Conservation (phyloP, 2,888 invertebrate species). For the Notodonta ziczac region DNA sequence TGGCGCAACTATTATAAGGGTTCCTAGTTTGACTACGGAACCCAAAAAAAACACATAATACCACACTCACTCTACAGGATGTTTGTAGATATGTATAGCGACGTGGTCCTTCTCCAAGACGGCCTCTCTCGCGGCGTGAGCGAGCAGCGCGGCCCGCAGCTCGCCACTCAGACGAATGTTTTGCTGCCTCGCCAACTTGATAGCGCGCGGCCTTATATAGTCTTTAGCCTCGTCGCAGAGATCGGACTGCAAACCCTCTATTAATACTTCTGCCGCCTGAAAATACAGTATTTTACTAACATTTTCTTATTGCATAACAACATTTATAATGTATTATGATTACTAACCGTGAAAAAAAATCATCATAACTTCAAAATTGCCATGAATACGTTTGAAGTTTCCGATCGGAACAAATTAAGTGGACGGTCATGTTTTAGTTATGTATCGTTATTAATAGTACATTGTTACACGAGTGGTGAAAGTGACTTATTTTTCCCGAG, state of each 20-base stretch:
- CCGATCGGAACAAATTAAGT: too few species aligned
- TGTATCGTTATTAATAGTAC: too few species aligned
- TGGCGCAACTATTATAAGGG: too few species aligned
- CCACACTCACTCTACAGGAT: constrained; percentile 74
- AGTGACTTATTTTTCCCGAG: too few species aligned
- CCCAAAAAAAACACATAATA: too few species aligned
- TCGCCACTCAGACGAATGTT: constrained; percentile 48
- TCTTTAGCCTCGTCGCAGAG: constrained; percentile 61
- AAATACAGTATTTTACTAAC: neutral
- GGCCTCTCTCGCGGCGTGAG: constrained; percentile 37
- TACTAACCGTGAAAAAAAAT: too few species aligned
- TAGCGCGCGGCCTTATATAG: constrained; percentile 63
- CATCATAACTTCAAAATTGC: too few species aligned
- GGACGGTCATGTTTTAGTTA: too few species aligned
- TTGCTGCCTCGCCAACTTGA: constrained; percentile 57
- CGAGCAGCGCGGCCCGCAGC: constrained; percentile 43
- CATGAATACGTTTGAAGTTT: too few species aligned
- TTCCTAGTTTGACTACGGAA: too few species aligned
- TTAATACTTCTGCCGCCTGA: constrained; percentile 75
- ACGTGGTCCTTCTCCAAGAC: constrained; percentile 62
- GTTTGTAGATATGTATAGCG: constrained; percentile 62
- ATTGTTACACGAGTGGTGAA: too few species aligned
- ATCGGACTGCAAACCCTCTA: constrained; percentile 67
- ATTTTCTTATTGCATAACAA: neutral
- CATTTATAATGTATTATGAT: too few species aligned